Base-by-base conservation (phyloP, 2,797 vertebrate genomes). In the Xenentodon cancila region DNA sequence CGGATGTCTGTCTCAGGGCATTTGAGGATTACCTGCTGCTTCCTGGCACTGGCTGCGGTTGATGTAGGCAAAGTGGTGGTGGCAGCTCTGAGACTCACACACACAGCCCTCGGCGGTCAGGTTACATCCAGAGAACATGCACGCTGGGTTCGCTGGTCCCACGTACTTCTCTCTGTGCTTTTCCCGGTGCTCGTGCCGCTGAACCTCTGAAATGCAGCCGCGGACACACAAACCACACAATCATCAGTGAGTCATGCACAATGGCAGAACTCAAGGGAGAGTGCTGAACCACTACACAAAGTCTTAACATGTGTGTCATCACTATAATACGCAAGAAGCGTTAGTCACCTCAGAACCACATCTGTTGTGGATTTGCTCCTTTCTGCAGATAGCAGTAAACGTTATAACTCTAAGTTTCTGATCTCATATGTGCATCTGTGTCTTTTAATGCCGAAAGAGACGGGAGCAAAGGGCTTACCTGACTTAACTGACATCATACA, bases 71-170 rank as follows among this genome's bases (percentile, higher is more conserved):
- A 94, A 95, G 86, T 92, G 91, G 77, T 87, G 84, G 59, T 85
- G 84, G 89, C 94, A 95, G 90, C 92, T 93, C 78, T 92, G 92
- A 72, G 92, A 92, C 71, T 93, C 87, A 17, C 92, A 94, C 81
- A 90, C 78, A 32, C 94, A 94, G 61, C 92, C 92, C 21, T 88
- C 82, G 0, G 88, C 15, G 19, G 93, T 94, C 90, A 94, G 89
- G 89, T 94, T 94, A 86, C 93, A 94, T 13, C 93, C 93, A 4
- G 93, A 94, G 84, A 93, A 94, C 80, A 85, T 71, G 68, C 93
- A 95, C 54, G 79, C 90, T 1, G 90, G 90, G 79, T 90, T 87
- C 64, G 88, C 81, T 1, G 91, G 89, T 46, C 92, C 92, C 82
- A 92, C 91, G 51, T 91, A 92, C 84, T 83, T 93, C 84, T 92